A percentile compares a stretch with the other conserved stretches of the same genome.
These are phyloP conservation scores for Pelecanus crispus DNA, from an alignment of 2,113 vertebrate genomes.

Conservation along the genomic window DNA sequence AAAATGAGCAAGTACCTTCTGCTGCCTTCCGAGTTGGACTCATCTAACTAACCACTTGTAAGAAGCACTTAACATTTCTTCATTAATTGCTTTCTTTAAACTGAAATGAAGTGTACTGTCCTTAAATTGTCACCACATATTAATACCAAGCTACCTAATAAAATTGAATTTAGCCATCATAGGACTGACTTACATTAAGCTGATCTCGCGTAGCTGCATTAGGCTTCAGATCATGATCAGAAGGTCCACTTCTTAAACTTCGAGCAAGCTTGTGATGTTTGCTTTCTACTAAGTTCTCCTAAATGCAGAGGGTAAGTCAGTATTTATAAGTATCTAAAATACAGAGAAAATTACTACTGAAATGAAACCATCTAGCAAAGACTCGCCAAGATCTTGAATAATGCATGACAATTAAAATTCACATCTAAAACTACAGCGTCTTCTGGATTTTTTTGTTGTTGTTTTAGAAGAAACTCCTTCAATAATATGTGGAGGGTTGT, in stretches of 20 bases:
- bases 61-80: not conserved
- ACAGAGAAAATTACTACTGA: not conserved
- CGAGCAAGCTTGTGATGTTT: constrained; percentile 98
- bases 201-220: constrained; percentile 96
- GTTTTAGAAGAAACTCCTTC: not conserved
- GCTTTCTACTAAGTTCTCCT: constrained; percentile 99
- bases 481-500: not conserved
- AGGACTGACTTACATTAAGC: constrained; percentile 83
- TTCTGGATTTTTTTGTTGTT: not conserved
- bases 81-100: not conserved
- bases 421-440: not conserved
- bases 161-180: not conserved
- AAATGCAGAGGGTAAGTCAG: not conserved
- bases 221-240: constrained; percentile 97
- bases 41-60: not conserved
- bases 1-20: not conserved
- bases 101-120: not conserved
- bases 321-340: not conserved
- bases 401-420: not conserved
- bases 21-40: not conserved
- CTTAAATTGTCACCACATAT: not conserved
- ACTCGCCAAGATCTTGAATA: not conserved
- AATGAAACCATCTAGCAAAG: not conserved
- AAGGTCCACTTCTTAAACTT: constrained; percentile 94
- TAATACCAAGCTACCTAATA: not conserved